phyloP scores from a whole-genome alignment of 2,888 invertebrate species.

The Apotomis capreana region DNA sequence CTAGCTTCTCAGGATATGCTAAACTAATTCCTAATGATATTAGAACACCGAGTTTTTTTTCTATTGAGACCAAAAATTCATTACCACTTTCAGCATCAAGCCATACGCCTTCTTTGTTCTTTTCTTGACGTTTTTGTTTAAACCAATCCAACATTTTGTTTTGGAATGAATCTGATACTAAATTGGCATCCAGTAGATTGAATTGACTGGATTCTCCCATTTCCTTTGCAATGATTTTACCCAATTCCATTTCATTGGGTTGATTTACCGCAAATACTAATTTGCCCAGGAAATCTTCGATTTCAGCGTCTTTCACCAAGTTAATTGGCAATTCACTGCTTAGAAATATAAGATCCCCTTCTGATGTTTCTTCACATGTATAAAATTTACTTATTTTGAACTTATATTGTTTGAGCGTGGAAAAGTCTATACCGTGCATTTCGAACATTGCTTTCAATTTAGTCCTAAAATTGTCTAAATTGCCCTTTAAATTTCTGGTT shows the following conservation, averaged over 20 bases:
- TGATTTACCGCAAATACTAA: background rate
- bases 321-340: background rate
- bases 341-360: background rate
- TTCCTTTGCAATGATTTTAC: background rate
- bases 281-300: background rate
- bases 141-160: background rate
- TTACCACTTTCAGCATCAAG: background rate
- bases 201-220: background rate
- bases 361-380: background rate
- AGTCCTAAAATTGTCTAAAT: background rate
- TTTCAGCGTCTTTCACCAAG: background rate
- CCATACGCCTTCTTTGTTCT: background rate
- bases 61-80: background rate
- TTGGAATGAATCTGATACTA: slow-evolving; percentile 3
- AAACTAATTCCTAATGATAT: background rate
- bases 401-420: background rate
- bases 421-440: background rate
- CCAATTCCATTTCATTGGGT: slow-evolving; percentile 1
- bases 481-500: background rate
- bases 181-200: background rate
- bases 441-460: background rate
- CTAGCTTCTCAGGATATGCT: background rate
- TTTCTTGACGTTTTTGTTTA: background rate
- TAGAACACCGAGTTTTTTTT: background rate
- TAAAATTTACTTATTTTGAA: background rate